phyloP scores from a whole-genome alignment of 2,797 vertebrate genomes.

The Melanotaenia nigrans region DNA sequence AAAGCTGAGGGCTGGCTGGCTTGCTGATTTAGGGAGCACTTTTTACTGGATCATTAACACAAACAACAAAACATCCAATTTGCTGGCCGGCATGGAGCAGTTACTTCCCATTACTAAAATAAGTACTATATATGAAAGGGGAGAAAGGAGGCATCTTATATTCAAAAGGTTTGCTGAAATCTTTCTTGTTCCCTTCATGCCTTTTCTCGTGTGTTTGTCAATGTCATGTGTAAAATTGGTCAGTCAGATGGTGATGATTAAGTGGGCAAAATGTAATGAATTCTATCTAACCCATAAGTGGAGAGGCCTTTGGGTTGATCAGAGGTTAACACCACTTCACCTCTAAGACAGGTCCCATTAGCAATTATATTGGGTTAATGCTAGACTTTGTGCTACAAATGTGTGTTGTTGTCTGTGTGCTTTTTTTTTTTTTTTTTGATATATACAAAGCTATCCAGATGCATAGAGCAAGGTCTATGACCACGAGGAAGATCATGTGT shows the following conservation, averaged over 20 bases:
- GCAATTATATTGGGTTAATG: slow-evolving; percentile 77
- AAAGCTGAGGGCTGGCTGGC: slow-evolving; percentile 33
- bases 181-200: slow-evolving; percentile 32
- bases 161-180: slow-evolving; percentile 6
- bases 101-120: slow-evolving; percentile 18
- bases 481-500: slow-evolving; percentile 59
- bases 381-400: slow-evolving; percentile 41
- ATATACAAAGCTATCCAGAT: slow-evolving; percentile 30
- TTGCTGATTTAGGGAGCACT: slow-evolving; percentile 16
- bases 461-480: slow-evolving; percentile 42
- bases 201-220: slow-evolving; percentile 62
- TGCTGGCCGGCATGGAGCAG: slow-evolving; percentile 12
- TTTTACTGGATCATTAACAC: slow-evolving; percentile 39
- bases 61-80: slow-evolving; percentile 47
- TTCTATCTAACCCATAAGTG: slow-evolving; percentile 75
- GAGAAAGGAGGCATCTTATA: no score
- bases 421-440: not conserved
- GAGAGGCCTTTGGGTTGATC: slow-evolving; percentile 77
- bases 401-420: slow-evolving; percentile 29
- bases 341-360: slow-evolving; percentile 79
- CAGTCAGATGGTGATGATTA: slow-evolving; percentile 79
- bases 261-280: slow-evolving; percentile 79
- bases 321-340: slow-evolving; percentile 81
- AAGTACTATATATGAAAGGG: slow-evolving; percentile 7
- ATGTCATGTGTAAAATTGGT: slow-evolving; percentile 79